Base-by-base conservation (phyloP, 1,140 invertebrate species). In the Orius insidiosus region DNA sequence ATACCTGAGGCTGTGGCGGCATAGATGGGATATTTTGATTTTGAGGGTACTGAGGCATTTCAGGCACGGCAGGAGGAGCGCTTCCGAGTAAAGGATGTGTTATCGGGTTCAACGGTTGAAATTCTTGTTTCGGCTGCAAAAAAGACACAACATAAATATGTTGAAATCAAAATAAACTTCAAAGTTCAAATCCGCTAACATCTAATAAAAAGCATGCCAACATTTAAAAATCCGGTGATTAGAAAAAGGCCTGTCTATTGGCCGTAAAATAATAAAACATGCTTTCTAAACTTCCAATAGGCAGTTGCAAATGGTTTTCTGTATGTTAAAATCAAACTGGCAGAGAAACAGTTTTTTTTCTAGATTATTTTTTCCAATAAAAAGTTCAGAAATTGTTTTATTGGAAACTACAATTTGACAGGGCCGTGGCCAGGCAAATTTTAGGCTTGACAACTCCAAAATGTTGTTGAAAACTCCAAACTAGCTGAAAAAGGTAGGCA, bases 31-130 rank as follows among this genome's bases (percentile, higher is more conserved):
- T 24, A 24, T 24, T 24, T 24, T 24, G 24, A 24, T 24, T 24
- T 24, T 24, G 24, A 6, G 5, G 42, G 9, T 34, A 32, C 16
- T 13, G 34, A 14, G 31, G 7, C 16, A 35, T 30, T 35, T 37
- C 44, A 15, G 32, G 32, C 14, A 15, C 14, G 4, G 32, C 10
- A 24, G 42, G 67, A 0, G 73, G 69, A 36, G 69, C 68, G 14
- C 64, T 59, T 2, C 74, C 80, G 62, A 75, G 81, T 13, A 89
- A 57, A 5, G 85, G 85, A 63, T 85, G 80, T 0, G 80, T 72
- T 50, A 89, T 88, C 0, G 84, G 78, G 42, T 75, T 70, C 49
- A 69, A 70, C 1, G 62, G 54, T 24, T 68, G 60, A 14, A 69
- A 56, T 5, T 78, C 74, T 42, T 60, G 59, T 58, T 78, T 80